Conservation (phyloP, 1,140 invertebrate species). For the Octopus bimaculoides region DNA sequence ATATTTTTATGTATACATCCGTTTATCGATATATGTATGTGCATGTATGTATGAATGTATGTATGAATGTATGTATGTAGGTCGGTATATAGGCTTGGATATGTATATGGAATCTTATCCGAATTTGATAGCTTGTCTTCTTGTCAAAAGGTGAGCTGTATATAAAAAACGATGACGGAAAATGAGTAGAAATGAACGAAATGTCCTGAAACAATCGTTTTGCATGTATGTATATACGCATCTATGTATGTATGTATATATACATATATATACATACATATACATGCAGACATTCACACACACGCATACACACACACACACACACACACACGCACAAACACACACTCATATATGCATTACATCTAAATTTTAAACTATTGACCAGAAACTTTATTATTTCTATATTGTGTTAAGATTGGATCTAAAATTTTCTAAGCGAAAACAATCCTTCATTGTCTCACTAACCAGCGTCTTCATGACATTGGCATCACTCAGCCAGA, state of each 20-base stretch:
- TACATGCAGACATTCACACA: not conserved
- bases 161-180: no score
- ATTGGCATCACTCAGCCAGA: not conserved
- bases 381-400: not conserved
- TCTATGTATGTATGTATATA: not conserved
- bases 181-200: no score
- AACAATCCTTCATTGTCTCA: not conserved
- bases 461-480: not conserved
- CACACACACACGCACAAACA: not conserved
- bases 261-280: not conserved
- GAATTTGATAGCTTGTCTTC: no score
- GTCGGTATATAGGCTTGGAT: no score
- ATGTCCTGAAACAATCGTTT: no score
- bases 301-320: not conserved
- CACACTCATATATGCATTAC: not conserved
- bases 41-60: no score
- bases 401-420: not conserved
- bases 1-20: no score
- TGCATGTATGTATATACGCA: not conserved
- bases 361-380: not conserved
- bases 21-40: no score
- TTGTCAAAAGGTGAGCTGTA: no score
- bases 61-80: no score
- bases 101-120: no score
- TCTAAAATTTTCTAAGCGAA: not conserved